A percentile compares a stretch with the other conserved stretches of the same genome.
These are phyloP conservation scores for Drosophila falleni DNA, from an alignment of 2,888 invertebrate species.

Conservation along the genomic window DNA sequence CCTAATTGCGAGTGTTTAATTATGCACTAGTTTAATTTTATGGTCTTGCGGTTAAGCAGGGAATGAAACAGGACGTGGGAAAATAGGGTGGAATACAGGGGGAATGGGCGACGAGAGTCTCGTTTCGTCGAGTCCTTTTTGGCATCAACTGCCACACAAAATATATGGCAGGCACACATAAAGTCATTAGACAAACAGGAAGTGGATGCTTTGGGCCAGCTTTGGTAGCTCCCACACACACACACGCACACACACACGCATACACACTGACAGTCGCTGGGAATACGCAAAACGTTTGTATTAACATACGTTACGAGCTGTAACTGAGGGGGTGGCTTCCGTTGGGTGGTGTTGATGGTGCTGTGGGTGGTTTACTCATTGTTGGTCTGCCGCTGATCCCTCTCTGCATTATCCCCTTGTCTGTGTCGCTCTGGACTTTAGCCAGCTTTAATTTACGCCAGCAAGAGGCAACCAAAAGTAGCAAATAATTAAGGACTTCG, in stretches of 20 bases:
- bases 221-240: constrained; percentile 28
- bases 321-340: constrained; percentile 25
- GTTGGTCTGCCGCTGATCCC: constrained; percentile 13
- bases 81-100: not conserved
- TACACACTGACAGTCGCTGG: constrained; percentile 32
- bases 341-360: constrained; percentile 3
- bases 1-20: constrained; percentile 84
- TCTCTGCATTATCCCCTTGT: not conserved
- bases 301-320: constrained; percentile 62
- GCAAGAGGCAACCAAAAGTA: constrained; percentile 64
- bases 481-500: constrained; percentile 77
- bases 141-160: constrained; percentile 41
- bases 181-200: constrained; percentile 67
- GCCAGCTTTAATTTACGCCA: constrained; percentile 75
- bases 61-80: not conserved
- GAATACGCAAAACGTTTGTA: constrained; percentile 59
- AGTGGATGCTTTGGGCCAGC: constrained; percentile 46
- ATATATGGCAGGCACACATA: constrained; percentile 58
- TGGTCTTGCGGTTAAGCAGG: constrained; percentile 70
- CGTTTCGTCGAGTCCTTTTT: constrained; percentile 46
- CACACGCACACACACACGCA: constrained; percentile 11
- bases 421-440: constrained; percentile 23
- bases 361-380: constrained; percentile 3
- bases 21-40: constrained; percentile 84
- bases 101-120: not conserved